Evolutionary conservation across 2,113 vertebrate species (phyloP).

Genomic region (Zosterops pallidus): DNA sequence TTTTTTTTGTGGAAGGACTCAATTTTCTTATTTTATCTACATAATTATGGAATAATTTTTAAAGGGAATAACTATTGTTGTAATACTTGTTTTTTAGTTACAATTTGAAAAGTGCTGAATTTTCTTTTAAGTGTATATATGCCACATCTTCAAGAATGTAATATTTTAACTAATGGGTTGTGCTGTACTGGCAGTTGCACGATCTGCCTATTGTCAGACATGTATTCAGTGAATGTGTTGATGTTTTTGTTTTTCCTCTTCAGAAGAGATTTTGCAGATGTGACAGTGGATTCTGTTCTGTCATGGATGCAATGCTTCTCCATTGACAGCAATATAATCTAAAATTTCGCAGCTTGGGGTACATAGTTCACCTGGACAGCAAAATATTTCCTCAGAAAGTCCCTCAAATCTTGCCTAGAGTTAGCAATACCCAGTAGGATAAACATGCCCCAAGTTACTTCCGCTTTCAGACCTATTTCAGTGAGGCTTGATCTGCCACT

Average conservation of each 20-base stretch:
- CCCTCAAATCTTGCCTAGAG: not conserved
- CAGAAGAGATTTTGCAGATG: not conserved
- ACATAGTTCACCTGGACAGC: not conserved
- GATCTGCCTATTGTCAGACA: not conserved
- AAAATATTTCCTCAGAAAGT: not conserved
- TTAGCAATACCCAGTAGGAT: not conserved
- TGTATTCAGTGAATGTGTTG: not conserved
- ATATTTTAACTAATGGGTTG: not conserved
- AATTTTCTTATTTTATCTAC: not conserved
- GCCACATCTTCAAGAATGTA: not conserved
- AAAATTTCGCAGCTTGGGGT: accelerated
- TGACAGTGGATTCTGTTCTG: not conserved
- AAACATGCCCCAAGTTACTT: not conserved
- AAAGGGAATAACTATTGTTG: not conserved
- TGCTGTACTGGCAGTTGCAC: not conserved
- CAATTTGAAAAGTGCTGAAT: not conserved
- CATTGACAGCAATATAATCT: not conserved
- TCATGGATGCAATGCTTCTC: not conserved
- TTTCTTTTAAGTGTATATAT: accelerated
- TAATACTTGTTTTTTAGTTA: not conserved
- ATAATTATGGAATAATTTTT: not conserved
- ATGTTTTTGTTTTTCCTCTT: not conserved
- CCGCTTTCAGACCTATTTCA: not conserved
- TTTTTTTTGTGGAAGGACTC: not conserved
- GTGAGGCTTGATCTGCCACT: not conserved